These are phyloP conservation scores for Balanococcus diminutus DNA, from an alignment of 2,888 invertebrate species.

Conservation along the genomic window DNA sequence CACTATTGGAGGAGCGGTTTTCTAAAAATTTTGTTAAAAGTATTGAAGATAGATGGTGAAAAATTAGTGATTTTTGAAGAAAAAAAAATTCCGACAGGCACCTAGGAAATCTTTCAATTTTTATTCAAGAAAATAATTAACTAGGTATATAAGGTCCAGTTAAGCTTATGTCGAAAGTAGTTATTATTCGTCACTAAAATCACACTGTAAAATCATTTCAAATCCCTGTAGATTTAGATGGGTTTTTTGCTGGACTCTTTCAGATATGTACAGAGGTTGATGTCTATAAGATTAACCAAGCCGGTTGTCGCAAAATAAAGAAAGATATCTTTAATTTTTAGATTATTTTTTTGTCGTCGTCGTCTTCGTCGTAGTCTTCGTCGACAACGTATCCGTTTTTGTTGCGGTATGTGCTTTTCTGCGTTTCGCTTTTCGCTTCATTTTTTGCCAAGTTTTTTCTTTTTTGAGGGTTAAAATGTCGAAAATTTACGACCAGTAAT, in stretches of 20 bases:
- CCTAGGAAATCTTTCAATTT: no score
- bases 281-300: not conserved
- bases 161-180: no score
- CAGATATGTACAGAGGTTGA: not conserved
- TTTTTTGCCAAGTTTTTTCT: constrained; percentile 8
- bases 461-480: constrained; percentile 28
- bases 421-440: not conserved
- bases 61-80: no score
- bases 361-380: not conserved
- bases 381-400: not conserved
- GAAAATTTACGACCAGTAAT: constrained; percentile 43
- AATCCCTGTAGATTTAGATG: no score
- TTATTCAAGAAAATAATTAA: no score
- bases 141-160: no score
- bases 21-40: no score
- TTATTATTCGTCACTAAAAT: no score
- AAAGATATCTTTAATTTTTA: constrained; percentile 28
- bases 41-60: no score
- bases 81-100: no score
- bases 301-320: not conserved
- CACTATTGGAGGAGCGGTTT: no score
- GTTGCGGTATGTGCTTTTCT: not conserved
- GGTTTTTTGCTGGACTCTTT: not conserved
- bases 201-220: no score
- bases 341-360: not conserved